Evolutionary conservation across 2,797 vertebrate genomes (phyloP).

Genomic region (Allobates femoralis): DNA sequence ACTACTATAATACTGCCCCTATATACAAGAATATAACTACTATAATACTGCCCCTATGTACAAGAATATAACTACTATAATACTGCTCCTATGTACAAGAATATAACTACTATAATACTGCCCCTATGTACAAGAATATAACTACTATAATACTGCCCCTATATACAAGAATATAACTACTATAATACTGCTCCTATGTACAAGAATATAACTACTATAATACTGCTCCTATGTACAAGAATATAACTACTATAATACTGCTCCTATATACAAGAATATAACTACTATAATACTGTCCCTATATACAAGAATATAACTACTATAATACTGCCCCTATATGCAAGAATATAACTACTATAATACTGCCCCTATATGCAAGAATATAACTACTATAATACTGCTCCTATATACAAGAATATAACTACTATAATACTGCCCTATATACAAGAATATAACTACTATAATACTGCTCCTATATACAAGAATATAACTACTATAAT

Average conservation of each 20-base stretch:
- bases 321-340: not conserved
- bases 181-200: slow-evolving; percentile 1
- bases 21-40: too few species aligned
- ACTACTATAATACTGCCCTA: not conserved
- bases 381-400: slow-evolving; percentile 11
- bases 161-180: slow-evolving; percentile 1
- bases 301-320: slow-evolving; percentile 16
- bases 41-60: too few species aligned
- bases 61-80: too few species aligned
- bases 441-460: too few species aligned
- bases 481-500: slow-evolving; percentile 3
- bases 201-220: slow-evolving; percentile 15
- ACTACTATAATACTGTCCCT: not conserved
- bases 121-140: not conserved
- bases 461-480: not conserved
- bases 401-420: slow-evolving; percentile 11
- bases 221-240: not conserved
- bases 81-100: too few species aligned
- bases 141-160: slow-evolving; percentile 11
- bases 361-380: not conserved
- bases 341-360: slow-evolving; percentile 15
- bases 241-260: too few species aligned
- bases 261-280: not conserved
- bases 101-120: slow-evolving; percentile 5
- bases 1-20: not conserved